These are phyloP conservation scores for Benitochromis conjunctus DNA, from an alignment of 2,113 vertebrate species.

Conservation along the genomic window DNA sequence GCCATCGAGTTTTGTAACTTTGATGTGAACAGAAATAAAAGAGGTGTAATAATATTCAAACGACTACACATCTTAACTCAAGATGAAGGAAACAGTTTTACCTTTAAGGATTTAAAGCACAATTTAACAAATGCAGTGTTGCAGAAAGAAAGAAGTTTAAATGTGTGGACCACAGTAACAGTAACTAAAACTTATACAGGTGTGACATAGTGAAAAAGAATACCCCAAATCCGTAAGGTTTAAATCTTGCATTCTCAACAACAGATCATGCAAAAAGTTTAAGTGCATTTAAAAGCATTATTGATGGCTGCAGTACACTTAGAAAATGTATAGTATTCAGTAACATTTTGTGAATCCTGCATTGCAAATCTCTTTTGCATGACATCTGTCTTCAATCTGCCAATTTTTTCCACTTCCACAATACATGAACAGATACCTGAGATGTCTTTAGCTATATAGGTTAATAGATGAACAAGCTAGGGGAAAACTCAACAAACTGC, in stretches of 20 bases:
- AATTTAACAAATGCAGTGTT: not conserved
- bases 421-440: not conserved
- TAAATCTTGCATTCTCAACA: not conserved
- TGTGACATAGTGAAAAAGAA: not conserved
- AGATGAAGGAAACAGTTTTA: not conserved
- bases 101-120: not conserved
- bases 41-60: not conserved
- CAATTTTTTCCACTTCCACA: not conserved
- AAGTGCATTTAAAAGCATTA: not conserved
- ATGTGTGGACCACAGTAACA: not conserved
- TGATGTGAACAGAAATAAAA: not conserved
- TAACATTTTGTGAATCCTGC: not conserved
- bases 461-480: conserved; percentile 8
- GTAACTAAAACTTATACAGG: not conserved
- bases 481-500: conserved; percentile 17
- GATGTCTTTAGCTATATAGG: not conserved
- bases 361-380: not conserved
- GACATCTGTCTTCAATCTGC: not conserved
- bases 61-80: not conserved
- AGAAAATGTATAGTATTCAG: not conserved
- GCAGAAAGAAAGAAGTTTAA: not conserved
- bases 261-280: not conserved
- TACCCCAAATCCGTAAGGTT: not conserved
- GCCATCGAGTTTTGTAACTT: not conserved
- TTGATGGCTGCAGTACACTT: not conserved